Evolutionary conservation across 2,113 vertebrate species (phyloP).

Genomic region (Microtus pennsylvanicus): DNA sequence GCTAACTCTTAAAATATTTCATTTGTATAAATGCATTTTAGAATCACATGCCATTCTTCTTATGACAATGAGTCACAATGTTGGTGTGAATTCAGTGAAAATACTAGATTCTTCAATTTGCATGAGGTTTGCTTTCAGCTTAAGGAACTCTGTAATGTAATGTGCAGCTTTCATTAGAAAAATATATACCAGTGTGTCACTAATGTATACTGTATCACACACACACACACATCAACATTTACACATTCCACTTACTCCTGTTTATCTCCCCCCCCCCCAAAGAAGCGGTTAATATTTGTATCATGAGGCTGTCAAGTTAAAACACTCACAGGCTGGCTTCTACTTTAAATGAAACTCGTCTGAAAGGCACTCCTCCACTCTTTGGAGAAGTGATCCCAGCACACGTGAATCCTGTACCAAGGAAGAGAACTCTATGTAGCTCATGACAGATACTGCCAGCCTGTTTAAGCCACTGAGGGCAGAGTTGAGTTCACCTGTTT

Average conservation of each 20-base stretch:
- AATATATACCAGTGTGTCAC: background rate
- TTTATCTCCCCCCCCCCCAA: background rate
- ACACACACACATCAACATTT: too few species aligned
- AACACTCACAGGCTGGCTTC: constrained; percentile 48
- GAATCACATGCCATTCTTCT: constrained; percentile 56
- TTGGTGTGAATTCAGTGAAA: constrained; percentile 41
- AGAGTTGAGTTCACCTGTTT: constrained; percentile 76
- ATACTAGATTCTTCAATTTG: constrained; percentile 32
- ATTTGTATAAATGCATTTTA: constrained; percentile 60
- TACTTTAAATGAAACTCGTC: constrained; percentile 64
- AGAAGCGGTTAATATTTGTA: constrained; percentile 11
- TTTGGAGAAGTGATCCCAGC: constrained; percentile 70
- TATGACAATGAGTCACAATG: constrained; percentile 39
- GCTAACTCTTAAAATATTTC: constrained; percentile 42
- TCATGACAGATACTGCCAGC: constrained; percentile 64
- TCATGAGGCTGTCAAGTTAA: background rate
- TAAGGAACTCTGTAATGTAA: constrained; percentile 29
- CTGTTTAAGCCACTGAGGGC: constrained; percentile 69
- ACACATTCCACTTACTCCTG: background rate
- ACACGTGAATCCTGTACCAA: constrained; percentile 59
- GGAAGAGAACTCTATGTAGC: constrained; percentile 66
- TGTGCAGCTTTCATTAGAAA: background rate
- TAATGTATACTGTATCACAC: background rate
- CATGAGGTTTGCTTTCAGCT: background rate
- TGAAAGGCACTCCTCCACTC: constrained; percentile 63